Base-by-base conservation (phyloP, 2,888 invertebrate genomes). In the Temnothorax rugatulus region DNA sequence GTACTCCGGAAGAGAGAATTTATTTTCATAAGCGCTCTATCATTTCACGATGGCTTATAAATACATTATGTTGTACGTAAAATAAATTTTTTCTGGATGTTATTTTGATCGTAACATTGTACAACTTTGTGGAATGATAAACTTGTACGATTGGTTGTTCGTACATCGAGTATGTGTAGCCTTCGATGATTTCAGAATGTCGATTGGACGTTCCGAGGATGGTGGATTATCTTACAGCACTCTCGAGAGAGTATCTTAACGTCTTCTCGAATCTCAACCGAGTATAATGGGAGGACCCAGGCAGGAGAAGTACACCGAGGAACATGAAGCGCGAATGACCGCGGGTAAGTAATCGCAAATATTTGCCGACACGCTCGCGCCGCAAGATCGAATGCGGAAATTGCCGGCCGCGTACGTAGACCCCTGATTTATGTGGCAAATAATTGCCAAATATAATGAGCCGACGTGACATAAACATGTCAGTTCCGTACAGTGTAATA, bases 151-250 rank as follows among this genome's bases (percentile, higher is more conserved):
- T 69, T 44, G 61, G 71, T 69, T 44, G 25, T 64, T 79, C 69
- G 11, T 66, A 63, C 21, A 64, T 68, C 38, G 52, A 75, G 75
- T 66, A 83, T 54, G 81, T 84, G 75, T 82, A 84, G 63, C 84
- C 81, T 85, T 74, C 87, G 75, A 69, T 77, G 73, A 85, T 90
- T 69, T 81, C 76, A 90, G 91, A 90, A 89, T 90, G 89, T 88
- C 88, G 88, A 90, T 87, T 89, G 90, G 85, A 88, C 89, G 82
- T 89, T 88, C 73, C 84, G 84, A 79, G 86, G 69, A 57, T 41
- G 34, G 81, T 63, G 88, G 81, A 90, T 88, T 87, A 88, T 83
- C 63, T 84, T 54, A 75, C 66, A 54, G 76, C 69, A 81, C 68
- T 81, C n/a, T 82, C 68, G 83, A 83, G 83, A 83, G 86, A 75